Evolutionary conservation across 35 echinoderm and acorn worm species (phyloP), one percentile per base, ranked within the genome.

Genomic region (Lytechinus pictus): DNA sequence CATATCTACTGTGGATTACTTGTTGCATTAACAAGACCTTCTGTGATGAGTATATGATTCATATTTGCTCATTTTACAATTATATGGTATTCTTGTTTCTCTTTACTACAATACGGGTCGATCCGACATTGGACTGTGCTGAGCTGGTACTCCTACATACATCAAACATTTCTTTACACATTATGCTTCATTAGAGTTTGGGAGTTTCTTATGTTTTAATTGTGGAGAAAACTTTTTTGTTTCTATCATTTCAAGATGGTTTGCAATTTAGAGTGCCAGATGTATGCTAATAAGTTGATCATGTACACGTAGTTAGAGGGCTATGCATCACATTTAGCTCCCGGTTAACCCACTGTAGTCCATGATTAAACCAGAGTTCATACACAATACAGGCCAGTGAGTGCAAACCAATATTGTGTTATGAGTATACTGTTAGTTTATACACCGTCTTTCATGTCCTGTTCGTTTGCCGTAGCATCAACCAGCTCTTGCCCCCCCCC

Each of bases 1-100:
- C 66, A 79, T 16, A 79, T 79, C 66, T 79, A 79, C 66, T n/a
- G 19, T 79, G n/a, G 66, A 79, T 79, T 79, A 79, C n/a, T 79
- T 24, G 66, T 79, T 79, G 66, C 21, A 8, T 13, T 71, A 71
- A 71, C 24, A 21, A 71, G 61, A 71, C 61, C 2, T 71, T 71
- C 24, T 71, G 61, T 71, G 6, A 79, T 7, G 33, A 79, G 21
- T 79, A 16, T 9, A 10, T 79, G 66, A 0, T 19, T n/a, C 4
- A 16, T 8, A 16, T 19, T 79, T n/a, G 14, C 66, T 79, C 66
- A 16, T 24, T 79, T 24, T 79, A 1, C 19, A 24, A 79, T 79
- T n/a, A 79, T 44, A 44, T 1, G 33, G 14, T 79, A 79, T 79
- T 79, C 21, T n/a, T 79, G 66, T 79, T 79, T 79, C 33, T 44